Evolutionary conservation across 2,113 vertebrate species (phyloP), one percentile per base, ranked within the genome.

Genomic region (Caranx melampygus): DNA sequence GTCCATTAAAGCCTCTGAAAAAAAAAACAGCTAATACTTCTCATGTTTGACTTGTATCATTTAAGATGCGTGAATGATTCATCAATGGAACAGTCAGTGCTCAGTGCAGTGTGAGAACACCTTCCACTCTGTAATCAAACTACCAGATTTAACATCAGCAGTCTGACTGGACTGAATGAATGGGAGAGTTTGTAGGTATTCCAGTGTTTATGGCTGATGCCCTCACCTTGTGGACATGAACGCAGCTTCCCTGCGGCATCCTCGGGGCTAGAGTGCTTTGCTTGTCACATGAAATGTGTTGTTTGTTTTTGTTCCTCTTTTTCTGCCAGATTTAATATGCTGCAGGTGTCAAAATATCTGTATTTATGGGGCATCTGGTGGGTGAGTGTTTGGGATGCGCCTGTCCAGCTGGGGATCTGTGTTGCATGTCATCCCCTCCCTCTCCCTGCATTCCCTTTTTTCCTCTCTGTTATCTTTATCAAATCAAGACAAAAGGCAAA

Each of bases 31-130:
- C 62, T 73, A 75, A 76, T 83, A 72, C 79, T 18, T 71, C 37
- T 88, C 62, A 75, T 75, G 86, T 88, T 74, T 75, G 79, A 78
- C 70, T 83, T 58, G 3, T 86, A 74, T 87, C 61, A 67, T 82
- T 86, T 82, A 82, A 85, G 33, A 63, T 1, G 54, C 71, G 67
- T 90, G 67, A 87, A 86, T 79, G 81, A 79, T 88, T 86, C 45
- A 87, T 82, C 58, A 49, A 9, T 57, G 31, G 34, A 67, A 35
- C 8, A 1, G 14, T 79, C 60, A 62, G 51, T 67, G 74, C 69
- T 54, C 18, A 8, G 14, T 33, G 35, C 13, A 16, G 42, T 57
- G 33, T 64, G 57, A 55, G 77, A 79, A 70, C 44, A 67, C 31
- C 74, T 40, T 51, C 21, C 20, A 21, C 20, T 37, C 37, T 77